Base-by-base conservation (phyloP, 1,140 invertebrate genomes). In the Trigoniulus corallinus region DNA sequence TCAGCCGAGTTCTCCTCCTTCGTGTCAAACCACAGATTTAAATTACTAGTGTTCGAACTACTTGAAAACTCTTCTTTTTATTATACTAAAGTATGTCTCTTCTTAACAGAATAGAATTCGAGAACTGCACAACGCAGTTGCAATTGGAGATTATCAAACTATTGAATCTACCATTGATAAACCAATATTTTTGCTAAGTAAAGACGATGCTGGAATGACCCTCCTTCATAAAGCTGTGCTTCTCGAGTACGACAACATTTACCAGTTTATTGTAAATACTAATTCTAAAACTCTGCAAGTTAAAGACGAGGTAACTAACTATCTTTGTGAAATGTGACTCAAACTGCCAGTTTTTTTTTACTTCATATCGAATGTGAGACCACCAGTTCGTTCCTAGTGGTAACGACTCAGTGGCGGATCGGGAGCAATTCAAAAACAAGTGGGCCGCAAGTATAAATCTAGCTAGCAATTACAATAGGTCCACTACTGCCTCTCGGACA, bases 151-250 rank as follows among this genome's bases (percentile, higher is more conserved):
- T 60, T 60, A 84, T 27, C 79, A 82, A 48, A 52, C 54, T 2
- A 46, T 66, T n/a, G 62, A 63, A 54, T 58, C 61, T 26, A 72
- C 72, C 52, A 80, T 83, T 1, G 75, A 85, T 10, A 77, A 83
- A 0, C 66, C 76, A 1, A 74, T 81, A 27, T 69, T 86, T 29
- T 71, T 88, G 10, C 76, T 75, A n/a, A 80, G 79, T 57, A 84
- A 82, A 66, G 86, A 91, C 57, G 57, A 58, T 2, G 84, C 88
- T 61, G 85, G 84, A 15, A 69, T 89, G 25, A 87, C 78, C 50
- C 74, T 81, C 23, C 67, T 88, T 54, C 86, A 89, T 62, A 86
- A 86, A 75, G 83, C 58, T 10, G 58, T 59, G 1, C 34, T 47
- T 13, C 44, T 48, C 3, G 58, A 57, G 2, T 27, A 59, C 21